These are phyloP conservation scores for Aradus depressus DNA, from an alignment of 2,888 invertebrate genomes.

Conservation along the genomic window DNA sequence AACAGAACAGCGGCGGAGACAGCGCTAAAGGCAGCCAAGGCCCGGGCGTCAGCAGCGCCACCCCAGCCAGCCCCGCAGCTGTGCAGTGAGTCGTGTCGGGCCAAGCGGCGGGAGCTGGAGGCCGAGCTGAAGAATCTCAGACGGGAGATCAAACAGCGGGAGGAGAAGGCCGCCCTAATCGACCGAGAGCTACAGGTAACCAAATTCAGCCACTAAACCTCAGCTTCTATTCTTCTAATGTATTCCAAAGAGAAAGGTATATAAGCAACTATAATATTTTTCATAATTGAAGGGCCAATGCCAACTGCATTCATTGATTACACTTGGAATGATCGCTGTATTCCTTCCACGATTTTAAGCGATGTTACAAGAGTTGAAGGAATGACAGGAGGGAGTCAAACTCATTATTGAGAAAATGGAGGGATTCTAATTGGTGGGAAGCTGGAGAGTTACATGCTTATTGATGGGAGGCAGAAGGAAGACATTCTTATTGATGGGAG, in stretches of 20 bases:
- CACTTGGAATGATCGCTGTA: no score
- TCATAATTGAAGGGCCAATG: no score
- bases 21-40: conserved; percentile 49
- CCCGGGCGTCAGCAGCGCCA: conserved; percentile 34
- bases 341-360: no score
- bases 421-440: no score
- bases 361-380: no score
- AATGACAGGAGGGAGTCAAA: no score
- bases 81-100: conserved; percentile 55
- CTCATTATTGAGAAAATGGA: no score
- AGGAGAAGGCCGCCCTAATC: conserved; percentile 47
- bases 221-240: neutral
- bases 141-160: conserved; percentile 49
- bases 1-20: conserved; percentile 60
- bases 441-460: no score
- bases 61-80: conserved; percentile 7
- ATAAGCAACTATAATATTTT: neutral
- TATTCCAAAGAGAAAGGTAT: neutral
- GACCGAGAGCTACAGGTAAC: conserved; percentile 47
- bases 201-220: neutral
- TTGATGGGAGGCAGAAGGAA: no score
- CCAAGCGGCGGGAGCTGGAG: conserved; percentile 49
- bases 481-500: no score
- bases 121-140: conserved; percentile 54
- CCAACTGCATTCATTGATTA: no score